These are phyloP conservation scores for Spialia ferax DNA, from an alignment of 2,888 invertebrate species.

Conservation along the genomic window DNA sequence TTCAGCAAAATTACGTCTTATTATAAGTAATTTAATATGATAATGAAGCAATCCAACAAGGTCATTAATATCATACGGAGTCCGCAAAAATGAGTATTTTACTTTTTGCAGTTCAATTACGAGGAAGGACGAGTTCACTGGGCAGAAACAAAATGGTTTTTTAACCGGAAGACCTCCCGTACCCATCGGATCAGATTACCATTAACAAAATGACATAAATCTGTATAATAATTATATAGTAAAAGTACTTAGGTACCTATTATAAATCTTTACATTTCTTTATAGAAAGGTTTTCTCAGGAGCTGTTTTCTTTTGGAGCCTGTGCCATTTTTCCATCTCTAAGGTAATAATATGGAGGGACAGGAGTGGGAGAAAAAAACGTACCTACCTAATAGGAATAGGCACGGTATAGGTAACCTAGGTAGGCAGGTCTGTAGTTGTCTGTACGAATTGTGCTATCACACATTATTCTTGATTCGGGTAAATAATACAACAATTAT, in stretches of 20 bases:
- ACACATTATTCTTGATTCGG: no score
- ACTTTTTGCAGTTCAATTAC: conserved; percentile 10
- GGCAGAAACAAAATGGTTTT: conserved; percentile 26
- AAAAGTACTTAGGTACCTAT: not conserved
- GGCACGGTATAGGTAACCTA: no score
- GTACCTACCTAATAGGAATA: no score
- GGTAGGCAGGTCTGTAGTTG: no score
- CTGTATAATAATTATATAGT: not conserved
- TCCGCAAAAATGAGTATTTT: not conserved
- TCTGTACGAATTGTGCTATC: no score
- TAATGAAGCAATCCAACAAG: conserved; percentile 3
- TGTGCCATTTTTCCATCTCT: no score
- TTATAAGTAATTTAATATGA: not conserved
- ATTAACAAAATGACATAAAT: not conserved
- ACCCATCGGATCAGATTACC: conserved; percentile 19
- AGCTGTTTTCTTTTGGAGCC: no score
- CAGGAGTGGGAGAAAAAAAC: no score
- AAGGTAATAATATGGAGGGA: no score
- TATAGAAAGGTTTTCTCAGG: no score
- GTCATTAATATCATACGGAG: not conserved
- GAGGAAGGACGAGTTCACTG: conserved; percentile 33
- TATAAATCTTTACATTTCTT: not conserved
- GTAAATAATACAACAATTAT: no score
- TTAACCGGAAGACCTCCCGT: conserved; percentile 32
- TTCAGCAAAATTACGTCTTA: not conserved